Evolutionary conservation across 2,888 invertebrate genomes (phyloP).

Genomic region (Harmothoe impar): DNA sequence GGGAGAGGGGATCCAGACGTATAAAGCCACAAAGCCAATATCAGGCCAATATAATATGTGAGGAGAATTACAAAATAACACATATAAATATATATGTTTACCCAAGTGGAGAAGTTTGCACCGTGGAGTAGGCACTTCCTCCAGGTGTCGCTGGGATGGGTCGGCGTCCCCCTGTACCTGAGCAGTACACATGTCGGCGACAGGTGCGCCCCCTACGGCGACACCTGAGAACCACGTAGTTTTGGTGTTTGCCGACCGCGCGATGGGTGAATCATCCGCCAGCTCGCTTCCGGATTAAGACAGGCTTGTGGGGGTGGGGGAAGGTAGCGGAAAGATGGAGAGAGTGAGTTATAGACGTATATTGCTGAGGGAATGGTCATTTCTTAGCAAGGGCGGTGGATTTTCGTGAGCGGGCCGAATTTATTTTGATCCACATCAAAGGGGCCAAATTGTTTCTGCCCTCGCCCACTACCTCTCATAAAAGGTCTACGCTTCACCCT

Average conservation of each 20-base stretch:
- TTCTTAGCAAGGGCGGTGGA: too few species aligned
- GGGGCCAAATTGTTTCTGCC: too few species aligned
- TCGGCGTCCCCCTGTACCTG: not conserved
- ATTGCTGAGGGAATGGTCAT: too few species aligned
- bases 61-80: not conserved
- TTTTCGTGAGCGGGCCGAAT: too few species aligned
- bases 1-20: too few species aligned
- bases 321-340: not conserved
- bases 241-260: conserved; percentile 29
- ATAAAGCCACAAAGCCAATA: too few species aligned
- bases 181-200: not conserved
- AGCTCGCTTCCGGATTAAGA: conserved; percentile 20
- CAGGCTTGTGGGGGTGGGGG: not conserved
- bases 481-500: too few species aligned
- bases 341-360: too few species aligned
- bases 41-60: not conserved
- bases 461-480: too few species aligned
- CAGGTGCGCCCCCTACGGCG: conserved; percentile 1
- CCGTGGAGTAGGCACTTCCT: not conserved
- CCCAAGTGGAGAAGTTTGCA: conserved; percentile 5
- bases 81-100: conserved; percentile 15
- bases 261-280: conserved; percentile 17
- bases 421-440: too few species aligned
- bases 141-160: conserved; percentile 19
- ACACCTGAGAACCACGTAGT: not conserved